Conservation (phyloP, 1,140 invertebrate species). For the Anagrus nilaparvatae region DNA sequence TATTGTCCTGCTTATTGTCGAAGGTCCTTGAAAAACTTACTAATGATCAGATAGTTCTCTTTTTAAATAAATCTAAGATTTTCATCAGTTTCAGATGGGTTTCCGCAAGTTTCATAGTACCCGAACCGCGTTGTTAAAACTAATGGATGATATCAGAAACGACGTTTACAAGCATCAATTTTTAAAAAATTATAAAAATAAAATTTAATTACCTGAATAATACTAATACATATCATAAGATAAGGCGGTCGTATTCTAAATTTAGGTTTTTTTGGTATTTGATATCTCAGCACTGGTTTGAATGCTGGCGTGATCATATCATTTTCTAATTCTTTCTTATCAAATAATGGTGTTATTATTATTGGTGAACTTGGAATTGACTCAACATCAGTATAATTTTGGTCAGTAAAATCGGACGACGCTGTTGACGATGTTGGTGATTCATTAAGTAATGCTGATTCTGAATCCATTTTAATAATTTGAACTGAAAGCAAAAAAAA, state of each 20-base stretch:
- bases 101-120: too few relatives aligned
- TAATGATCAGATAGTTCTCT: too few relatives aligned
- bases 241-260: constrained; percentile 40
- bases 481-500: too few relatives aligned
- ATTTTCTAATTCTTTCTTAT: constrained; percentile 9
- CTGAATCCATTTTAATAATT: constrained; percentile 33
- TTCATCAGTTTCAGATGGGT: too few relatives aligned
- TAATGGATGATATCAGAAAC: too few relatives aligned
- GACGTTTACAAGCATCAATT: too few relatives aligned
- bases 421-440: constrained; percentile 36
- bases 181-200: too few relatives aligned
- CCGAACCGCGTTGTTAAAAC: too few relatives aligned
- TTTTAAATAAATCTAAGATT: too few relatives aligned
- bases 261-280: constrained; percentile 30
- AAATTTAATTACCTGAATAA: constrained; percentile 36
- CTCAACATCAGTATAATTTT: constrained; percentile 25
- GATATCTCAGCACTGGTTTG: constrained; percentile 11
- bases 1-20: too few relatives aligned
- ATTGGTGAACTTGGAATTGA: constrained; percentile 25
- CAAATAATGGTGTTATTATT: constrained; percentile 17
- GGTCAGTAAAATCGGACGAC: constrained; percentile 31
- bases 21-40: too few relatives aligned
- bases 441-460: constrained; percentile 33
- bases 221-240: constrained; percentile 40
- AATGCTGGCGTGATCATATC: constrained; percentile 23